These are phyloP conservation scores for Chrysina gloriosa DNA, from an alignment of 2,888 invertebrate species.

Conservation along the genomic window DNA sequence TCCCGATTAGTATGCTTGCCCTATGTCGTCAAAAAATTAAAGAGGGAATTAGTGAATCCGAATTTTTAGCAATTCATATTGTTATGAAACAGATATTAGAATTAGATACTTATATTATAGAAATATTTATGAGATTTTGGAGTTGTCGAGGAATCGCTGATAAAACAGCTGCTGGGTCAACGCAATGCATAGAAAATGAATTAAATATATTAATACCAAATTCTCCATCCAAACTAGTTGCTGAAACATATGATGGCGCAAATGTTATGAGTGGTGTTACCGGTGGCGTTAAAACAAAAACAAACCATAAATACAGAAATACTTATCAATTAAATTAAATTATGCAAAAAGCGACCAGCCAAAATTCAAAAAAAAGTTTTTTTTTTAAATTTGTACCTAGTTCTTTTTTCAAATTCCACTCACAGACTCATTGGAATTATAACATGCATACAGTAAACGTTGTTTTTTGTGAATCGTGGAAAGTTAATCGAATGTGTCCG, in stretches of 20 bases:
- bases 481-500: background rate
- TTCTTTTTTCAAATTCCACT: constrained; percentile 2
- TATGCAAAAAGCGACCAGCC: background rate
- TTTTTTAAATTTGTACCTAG: background rate
- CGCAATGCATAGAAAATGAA: too few species aligned
- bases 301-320: background rate
- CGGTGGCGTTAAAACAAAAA: background rate
- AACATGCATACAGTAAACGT: background rate
- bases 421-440: background rate
- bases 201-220: too few species aligned
- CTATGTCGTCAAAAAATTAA: too few species aligned
- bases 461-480: background rate
- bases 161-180: too few species aligned
- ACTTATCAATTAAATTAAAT: background rate
- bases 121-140: too few species aligned
- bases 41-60: too few species aligned
- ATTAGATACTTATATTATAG: too few species aligned
- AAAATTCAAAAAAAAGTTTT: background rate
- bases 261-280: background rate
- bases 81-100: too few species aligned
- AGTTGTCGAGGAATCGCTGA: too few species aligned
- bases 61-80: too few species aligned
- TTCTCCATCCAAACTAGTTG: too few species aligned
- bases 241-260: constrained; percentile 6
- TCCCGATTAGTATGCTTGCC: too few species aligned